Evolutionary conservation across 2,113 vertebrate genomes (phyloP).

Genomic region (Clinocottus analis): DNA sequence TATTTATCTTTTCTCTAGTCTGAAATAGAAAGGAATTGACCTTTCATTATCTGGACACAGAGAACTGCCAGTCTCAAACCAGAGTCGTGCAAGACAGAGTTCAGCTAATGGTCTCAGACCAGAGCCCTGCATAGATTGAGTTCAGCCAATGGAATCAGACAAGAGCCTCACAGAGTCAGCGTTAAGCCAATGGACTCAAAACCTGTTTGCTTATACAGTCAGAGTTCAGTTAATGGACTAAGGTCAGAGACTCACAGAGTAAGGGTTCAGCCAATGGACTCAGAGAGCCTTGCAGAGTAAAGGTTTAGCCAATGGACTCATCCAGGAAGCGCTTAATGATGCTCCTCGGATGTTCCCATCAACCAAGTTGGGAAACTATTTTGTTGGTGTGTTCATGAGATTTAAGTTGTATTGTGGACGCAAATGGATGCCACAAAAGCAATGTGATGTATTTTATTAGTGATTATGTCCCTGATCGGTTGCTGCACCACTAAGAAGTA

Average conservation of each 20-base stretch:
- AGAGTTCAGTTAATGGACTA: slow-evolving; percentile 14
- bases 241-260: not conserved
- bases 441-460: too few relatives aligned
- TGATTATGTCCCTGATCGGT: not conserved
- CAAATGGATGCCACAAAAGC: too few relatives aligned
- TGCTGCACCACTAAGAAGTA: too few relatives aligned
- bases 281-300: not conserved
- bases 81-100: slow-evolving; percentile 3
- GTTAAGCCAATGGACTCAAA: not conserved
- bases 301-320: not conserved
- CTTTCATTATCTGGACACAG: slow-evolving; percentile 48
- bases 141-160: not conserved
- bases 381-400: too few relatives aligned
- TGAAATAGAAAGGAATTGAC: slow-evolving; percentile 56
- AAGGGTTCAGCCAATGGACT: not conserved
- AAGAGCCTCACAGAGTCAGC: not conserved
- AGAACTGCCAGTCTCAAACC: too few relatives aligned
- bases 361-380: too few relatives aligned
- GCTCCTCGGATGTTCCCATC: too few relatives aligned
- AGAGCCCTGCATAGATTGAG: not conserved
- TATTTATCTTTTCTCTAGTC: slow-evolving; percentile 54
- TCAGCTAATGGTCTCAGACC: slow-evolving; percentile 1
- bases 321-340: not conserved
- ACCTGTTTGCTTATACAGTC: not conserved
- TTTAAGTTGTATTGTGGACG: not conserved